phyloP scores from a whole-genome alignment of 1,140 invertebrate species.

The Cyclina sinensis region DNA sequence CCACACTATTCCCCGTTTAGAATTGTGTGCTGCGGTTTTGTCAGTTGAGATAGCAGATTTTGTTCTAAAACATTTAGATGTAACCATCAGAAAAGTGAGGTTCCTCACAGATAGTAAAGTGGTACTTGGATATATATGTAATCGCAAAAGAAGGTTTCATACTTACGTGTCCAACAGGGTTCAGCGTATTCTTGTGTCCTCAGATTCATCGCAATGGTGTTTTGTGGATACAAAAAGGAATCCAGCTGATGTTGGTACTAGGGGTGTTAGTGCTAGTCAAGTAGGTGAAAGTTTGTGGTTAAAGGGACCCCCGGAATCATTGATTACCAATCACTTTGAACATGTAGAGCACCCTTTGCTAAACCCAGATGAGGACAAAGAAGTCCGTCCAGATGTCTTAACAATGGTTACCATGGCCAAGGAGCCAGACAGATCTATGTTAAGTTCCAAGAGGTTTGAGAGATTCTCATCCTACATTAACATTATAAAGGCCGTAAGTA shows the following conservation, averaged over 20 bases:
- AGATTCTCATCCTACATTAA: not conserved
- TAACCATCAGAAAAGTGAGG: not conserved
- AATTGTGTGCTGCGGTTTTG: constrained; percentile 61
- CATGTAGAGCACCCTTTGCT: not conserved
- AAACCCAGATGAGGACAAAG: not conserved
- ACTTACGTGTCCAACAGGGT: constrained; percentile 56
- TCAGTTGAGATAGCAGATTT: constrained; percentile 11
- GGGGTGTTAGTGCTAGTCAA: constrained; percentile 11
- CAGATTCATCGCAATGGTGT: constrained; percentile 23
- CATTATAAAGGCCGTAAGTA: not conserved
- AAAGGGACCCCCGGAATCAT: constrained; percentile 10
- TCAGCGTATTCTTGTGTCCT: not conserved
- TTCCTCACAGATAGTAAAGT: constrained; percentile 61
- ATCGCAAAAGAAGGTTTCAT: constrained; percentile 47
- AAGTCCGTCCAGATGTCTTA: not conserved
- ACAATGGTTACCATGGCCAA: too few relatives aligned
- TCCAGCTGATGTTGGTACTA: constrained; percentile 51
- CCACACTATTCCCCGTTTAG: constrained; percentile 66
- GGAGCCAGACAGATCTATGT: too few relatives aligned
- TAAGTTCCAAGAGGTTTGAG: not conserved
- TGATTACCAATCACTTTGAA: not conserved
- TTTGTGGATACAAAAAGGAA: constrained; percentile 38
- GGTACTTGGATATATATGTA: constrained; percentile 54
- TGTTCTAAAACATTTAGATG: not conserved
- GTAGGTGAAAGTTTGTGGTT: not conserved